phyloP scores from a whole-genome alignment of 2,797 vertebrate genomes.

The Cossypha heuglini region DNA sequence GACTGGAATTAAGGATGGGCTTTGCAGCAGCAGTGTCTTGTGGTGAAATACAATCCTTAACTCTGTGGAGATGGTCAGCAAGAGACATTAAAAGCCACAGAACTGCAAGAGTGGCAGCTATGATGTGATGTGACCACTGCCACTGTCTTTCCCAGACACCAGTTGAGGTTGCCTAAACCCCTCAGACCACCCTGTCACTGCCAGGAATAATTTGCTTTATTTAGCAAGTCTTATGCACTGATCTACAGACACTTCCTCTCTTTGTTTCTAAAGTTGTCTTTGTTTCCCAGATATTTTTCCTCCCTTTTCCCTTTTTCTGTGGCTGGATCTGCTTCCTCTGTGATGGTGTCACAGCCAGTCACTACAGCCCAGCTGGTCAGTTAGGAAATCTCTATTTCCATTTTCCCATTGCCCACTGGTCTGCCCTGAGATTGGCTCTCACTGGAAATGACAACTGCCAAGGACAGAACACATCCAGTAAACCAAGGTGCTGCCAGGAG shows the following conservation, averaged over 20 bases:
- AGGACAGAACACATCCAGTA: background rate
- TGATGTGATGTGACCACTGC: background rate
- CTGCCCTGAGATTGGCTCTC: background rate
- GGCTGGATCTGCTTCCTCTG: background rate
- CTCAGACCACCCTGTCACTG: background rate
- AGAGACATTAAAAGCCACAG: background rate
- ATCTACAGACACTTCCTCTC: conserved; percentile 20
- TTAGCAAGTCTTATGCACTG: background rate
- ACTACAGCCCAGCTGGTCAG: background rate
- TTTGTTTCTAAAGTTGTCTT: conserved; percentile 40
- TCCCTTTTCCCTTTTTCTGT: background rate
- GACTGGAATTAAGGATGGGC: background rate
- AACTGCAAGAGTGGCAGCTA: background rate
- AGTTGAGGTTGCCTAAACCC: background rate
- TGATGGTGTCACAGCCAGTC: background rate
- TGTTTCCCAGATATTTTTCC: background rate
- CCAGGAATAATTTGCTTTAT: conserved; percentile 23
- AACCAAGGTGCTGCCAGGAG: background rate
- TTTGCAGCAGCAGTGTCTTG: background rate
- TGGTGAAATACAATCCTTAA: background rate
- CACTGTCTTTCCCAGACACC: background rate
- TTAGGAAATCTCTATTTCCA: background rate
- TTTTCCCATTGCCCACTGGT: background rate
- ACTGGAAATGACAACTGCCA: background rate
- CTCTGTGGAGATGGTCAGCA: background rate